phyloP scores from a whole-genome alignment of 2,113 vertebrate genomes.

The Lycocorax pyrrhopterus region DNA sequence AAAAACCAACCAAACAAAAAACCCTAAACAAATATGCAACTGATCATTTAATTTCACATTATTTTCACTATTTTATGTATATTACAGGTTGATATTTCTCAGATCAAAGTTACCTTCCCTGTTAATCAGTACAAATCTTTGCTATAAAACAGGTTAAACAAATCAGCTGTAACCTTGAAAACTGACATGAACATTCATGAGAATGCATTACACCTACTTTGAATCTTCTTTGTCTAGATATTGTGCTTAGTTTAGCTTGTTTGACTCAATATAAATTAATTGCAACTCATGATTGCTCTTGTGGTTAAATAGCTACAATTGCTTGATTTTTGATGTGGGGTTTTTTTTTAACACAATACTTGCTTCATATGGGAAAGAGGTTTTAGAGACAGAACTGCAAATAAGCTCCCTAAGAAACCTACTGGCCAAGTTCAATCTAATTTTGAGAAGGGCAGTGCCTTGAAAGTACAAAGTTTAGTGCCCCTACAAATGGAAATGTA shows the following conservation, averaged over 20 bases:
- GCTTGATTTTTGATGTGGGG: not conserved
- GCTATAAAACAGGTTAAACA: not conserved
- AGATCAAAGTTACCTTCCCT: not conserved
- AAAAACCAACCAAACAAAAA: not conserved
- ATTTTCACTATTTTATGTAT: not conserved
- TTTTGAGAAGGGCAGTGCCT: not conserved
- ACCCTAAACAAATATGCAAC: not conserved
- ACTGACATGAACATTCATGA: not conserved
- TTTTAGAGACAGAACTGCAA: not conserved
- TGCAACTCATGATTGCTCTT: not conserved
- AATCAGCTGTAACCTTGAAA: not conserved
- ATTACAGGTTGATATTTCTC: not conserved
- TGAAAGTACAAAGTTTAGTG: not conserved
- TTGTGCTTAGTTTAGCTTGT: not conserved
- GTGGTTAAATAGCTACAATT: not conserved
- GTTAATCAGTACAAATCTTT: not conserved
- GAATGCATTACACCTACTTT: not conserved
- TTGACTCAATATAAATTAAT: not conserved
- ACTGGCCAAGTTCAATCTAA: not conserved
- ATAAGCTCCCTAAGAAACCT: not conserved
- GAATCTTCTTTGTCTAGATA: not conserved
- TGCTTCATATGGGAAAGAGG: not conserved
- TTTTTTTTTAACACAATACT: not conserved
- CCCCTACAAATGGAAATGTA: not conserved
- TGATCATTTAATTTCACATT: not conserved